These are phyloP conservation scores for Edolisoma coerulescens DNA, from an alignment of 2,113 vertebrate species.

Conservation along the genomic window DNA sequence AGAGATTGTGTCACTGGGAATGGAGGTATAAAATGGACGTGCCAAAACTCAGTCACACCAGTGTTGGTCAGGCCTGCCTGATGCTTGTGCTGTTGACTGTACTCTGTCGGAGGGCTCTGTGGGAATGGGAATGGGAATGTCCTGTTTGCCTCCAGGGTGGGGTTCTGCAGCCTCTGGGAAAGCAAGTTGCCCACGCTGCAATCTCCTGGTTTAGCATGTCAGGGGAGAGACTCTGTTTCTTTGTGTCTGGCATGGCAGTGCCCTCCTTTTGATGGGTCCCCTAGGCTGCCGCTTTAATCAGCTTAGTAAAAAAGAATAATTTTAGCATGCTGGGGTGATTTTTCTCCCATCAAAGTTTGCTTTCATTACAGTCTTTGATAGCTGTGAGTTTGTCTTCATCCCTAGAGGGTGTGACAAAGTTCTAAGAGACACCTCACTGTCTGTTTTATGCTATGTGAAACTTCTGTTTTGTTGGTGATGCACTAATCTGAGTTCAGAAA, in stretches of 20 bases:
- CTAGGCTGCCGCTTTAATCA: constrained; percentile 1
- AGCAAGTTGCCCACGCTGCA: background rate
- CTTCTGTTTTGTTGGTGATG: background rate
- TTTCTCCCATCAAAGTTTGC: constrained; percentile 26
- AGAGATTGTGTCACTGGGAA: background rate
- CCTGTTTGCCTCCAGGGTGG: background rate
- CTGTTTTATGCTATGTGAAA: background rate
- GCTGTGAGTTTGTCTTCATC: constrained; percentile 24
- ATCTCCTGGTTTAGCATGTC: background rate
- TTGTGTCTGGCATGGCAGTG: background rate
- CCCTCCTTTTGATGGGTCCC: background rate
- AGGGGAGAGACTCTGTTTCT: background rate
- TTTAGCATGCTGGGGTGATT: constrained; percentile 7
- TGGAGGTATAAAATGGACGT: background rate
- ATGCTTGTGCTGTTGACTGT: background rate
- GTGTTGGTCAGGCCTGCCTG: background rate
- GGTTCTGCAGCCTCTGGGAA: background rate
- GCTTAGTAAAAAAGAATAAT: background rate
- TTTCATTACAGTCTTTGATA: constrained; percentile 40
- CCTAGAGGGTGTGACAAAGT: background rate
- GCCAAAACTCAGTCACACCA: background rate
- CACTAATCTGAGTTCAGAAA: background rate
- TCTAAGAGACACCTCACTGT: constrained; percentile 21
- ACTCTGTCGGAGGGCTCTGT: background rate
- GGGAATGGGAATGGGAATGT: background rate